Evolutionary conservation across 2,888 invertebrate genomes (phyloP).

Genomic region (Diarsia dahlii): DNA sequence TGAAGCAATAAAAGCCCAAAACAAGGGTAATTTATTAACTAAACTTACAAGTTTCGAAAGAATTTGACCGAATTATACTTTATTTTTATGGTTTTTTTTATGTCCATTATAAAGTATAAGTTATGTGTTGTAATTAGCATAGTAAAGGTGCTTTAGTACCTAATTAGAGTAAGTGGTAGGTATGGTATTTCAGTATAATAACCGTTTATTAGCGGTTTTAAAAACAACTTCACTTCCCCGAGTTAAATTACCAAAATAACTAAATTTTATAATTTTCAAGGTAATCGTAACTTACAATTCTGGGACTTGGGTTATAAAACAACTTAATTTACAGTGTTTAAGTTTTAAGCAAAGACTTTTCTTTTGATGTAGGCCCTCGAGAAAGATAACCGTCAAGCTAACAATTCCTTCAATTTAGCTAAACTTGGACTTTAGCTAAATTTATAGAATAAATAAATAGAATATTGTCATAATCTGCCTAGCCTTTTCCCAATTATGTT

Average conservation of each 20-base stretch:
- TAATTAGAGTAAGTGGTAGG: slow-evolving; percentile 6
- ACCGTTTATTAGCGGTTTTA: neutral
- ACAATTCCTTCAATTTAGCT: neutral
- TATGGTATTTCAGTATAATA: neutral
- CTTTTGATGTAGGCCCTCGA: neutral
- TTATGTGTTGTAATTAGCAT: neutral
- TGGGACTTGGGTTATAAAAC: neutral
- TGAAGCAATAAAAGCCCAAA: slow-evolving; percentile 23
- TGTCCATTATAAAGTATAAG: neutral
- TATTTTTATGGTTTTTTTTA: slow-evolving; percentile 9
- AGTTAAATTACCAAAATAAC: neutral
- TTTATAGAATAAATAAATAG: too few relatives aligned
- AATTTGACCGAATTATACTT: neutral
- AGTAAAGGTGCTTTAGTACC: neutral
- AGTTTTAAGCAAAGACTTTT: neutral
- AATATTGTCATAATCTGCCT: too few relatives aligned
- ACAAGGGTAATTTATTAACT: slow-evolving; percentile 22
- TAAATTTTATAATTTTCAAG: neutral
- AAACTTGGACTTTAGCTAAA: neutral
- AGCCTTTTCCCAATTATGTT: too few relatives aligned
- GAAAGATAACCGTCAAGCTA: neutral
- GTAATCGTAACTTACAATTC: neutral
- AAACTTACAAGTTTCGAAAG: neutral
- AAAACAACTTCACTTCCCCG: neutral
- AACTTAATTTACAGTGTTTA: neutral